Conservation (phyloP, 2,113 vertebrate species). For the Collichthys lucidus region DNA sequence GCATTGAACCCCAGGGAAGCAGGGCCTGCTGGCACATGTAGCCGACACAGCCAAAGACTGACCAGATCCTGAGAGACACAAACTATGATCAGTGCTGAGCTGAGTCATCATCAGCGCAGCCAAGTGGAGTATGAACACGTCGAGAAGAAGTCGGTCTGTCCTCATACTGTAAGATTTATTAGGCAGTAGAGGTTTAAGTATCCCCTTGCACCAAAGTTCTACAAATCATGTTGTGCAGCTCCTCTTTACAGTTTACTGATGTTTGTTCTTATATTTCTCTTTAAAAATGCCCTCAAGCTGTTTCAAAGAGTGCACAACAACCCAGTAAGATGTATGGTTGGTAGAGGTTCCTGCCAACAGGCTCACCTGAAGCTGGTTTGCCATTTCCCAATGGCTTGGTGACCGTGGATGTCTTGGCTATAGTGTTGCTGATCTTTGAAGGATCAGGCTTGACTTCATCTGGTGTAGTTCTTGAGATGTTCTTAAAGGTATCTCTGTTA, state of each 20-base stretch:
- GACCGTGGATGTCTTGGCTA: not conserved
- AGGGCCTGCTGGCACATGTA: constrained; percentile 82
- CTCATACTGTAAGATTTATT: too few relatives aligned
- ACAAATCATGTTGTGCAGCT: too few relatives aligned
- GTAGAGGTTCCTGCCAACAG: not conserved
- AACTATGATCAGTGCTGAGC: not conserved
- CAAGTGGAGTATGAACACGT: too few relatives aligned
- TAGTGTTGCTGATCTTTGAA: constrained; percentile 6
- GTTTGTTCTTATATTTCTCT: not conserved
- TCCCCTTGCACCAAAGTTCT: too few relatives aligned
- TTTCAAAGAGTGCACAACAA: not conserved
- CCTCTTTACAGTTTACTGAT: not conserved
- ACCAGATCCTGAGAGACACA: constrained; percentile 23
- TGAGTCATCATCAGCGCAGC: too few relatives aligned
- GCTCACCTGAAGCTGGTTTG: constrained; percentile 42
- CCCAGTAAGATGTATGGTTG: not conserved
- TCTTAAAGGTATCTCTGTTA: not conserved
- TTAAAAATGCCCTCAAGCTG: not conserved
- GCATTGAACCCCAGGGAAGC: constrained; percentile 85
- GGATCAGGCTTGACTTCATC: not conserved
- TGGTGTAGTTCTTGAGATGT: not conserved
- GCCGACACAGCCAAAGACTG: constrained; percentile 37
- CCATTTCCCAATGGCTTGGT: not conserved
- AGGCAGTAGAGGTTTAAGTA: too few relatives aligned
- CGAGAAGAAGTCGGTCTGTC: too few relatives aligned